Conservation (phyloP, 1,140 invertebrate species). For the Muscidifurax raptorellus region DNA sequence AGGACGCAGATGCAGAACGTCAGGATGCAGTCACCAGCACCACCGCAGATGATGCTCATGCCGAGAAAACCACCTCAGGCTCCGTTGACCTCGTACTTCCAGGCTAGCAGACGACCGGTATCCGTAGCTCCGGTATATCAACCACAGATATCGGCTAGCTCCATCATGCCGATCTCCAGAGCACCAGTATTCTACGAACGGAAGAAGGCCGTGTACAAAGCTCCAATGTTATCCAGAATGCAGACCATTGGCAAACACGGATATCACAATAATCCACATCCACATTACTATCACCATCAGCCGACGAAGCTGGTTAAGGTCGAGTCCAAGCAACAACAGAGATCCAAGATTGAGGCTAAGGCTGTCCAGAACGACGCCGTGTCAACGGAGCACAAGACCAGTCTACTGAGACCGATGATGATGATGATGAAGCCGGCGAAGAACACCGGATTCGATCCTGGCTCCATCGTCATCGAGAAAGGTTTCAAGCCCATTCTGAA, state of each 20-base stretch:
- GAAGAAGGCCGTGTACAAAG: constrained; percentile 65
- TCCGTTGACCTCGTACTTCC: background rate
- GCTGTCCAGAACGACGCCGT: constrained; percentile 48
- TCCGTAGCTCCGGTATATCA: background rate
- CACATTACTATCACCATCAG: constrained; percentile 33
- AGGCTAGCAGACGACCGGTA: background rate
- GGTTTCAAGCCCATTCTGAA: constrained; percentile 89
- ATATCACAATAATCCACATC: constrained; percentile 20
- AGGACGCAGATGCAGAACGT: constrained; percentile 58
- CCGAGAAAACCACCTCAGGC: background rate
- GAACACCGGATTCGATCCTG: constrained; percentile 87
- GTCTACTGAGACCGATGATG: constrained; percentile 14
- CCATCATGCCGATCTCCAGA: constrained; percentile 26
- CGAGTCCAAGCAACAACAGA: constrained; percentile 57
- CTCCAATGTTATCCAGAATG: constrained; percentile 54
- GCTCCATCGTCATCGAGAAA: constrained; percentile 86
- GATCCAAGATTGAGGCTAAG: constrained; percentile 60
- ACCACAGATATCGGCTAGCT: background rate
- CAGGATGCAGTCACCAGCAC: constrained; percentile 49
- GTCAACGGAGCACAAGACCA: background rate
- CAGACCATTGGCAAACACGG: constrained; percentile 50
- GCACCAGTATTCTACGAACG: constrained; percentile 61
- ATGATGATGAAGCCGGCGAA: constrained; percentile 69
- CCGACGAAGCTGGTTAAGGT: constrained; percentile 60
- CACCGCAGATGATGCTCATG: constrained; percentile 43